phyloP scores from a whole-genome alignment of 1,140 invertebrate species.

The Anoplolepis gracilipes region DNA sequence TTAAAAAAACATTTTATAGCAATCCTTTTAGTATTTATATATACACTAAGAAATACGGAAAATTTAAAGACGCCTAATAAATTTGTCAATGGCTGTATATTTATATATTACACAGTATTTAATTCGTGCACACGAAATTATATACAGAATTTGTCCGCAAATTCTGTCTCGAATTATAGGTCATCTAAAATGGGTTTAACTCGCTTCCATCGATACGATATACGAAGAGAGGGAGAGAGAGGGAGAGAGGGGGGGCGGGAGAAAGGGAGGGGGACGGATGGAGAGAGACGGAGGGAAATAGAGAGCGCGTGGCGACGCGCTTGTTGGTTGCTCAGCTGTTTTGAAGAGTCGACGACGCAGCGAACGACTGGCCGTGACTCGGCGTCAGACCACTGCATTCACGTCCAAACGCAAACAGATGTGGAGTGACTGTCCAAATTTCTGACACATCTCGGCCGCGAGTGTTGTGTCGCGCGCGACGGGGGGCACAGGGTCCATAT shows the following conservation, averaged over 20 bases:
- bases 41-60: too few species aligned
- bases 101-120: too few species aligned
- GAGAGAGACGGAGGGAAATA: background rate
- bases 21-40: too few species aligned
- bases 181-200: conserved; percentile 19
- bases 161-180: conserved; percentile 24
- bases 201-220: background rate
- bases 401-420: conserved; percentile 81
- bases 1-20: too few species aligned
- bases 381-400: conserved; percentile 70
- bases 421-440: conserved; percentile 82
- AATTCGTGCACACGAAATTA: conserved; percentile 30
- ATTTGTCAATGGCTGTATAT: too few species aligned
- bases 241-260: background rate
- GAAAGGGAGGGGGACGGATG: too few species aligned
- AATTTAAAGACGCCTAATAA: too few species aligned
- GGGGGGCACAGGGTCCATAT: background rate
- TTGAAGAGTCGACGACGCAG: conserved; percentile 78
- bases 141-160: background rate
- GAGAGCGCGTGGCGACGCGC: conserved; percentile 58
- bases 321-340: conserved; percentile 80
- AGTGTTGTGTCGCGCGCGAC: conserved; percentile 27
- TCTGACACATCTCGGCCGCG: conserved; percentile 78
- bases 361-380: conserved; percentile 71
- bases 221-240: background rate